Conservation (phyloP, 2,888 invertebrate species). For the Branchellion lobata region DNA sequence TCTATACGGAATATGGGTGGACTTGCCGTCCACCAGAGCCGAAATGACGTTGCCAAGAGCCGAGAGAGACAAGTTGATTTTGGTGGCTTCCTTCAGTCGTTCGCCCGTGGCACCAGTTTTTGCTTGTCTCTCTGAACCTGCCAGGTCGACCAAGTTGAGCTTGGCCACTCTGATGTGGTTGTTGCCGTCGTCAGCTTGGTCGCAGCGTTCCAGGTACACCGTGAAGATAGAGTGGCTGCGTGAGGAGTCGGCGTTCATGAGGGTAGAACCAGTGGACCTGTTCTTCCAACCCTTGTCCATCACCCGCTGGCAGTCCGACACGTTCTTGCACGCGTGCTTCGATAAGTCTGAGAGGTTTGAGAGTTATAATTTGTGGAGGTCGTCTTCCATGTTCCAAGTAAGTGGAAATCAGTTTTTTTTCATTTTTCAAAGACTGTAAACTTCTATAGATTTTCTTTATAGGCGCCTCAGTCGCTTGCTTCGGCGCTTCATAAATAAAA, state of each 20-base stretch:
- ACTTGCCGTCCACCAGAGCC: slow-evolving; percentile 78
- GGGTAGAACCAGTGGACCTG: slow-evolving; percentile 78
- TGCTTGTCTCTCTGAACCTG: slow-evolving; percentile 81
- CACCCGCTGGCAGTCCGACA: slow-evolving; percentile 74
- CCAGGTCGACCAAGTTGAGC: slow-evolving; percentile 82
- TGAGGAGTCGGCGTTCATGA: slow-evolving; percentile 82
- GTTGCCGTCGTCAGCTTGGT: slow-evolving; percentile 64
- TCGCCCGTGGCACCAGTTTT: slow-evolving; percentile 81
- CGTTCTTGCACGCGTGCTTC: slow-evolving; percentile 76
- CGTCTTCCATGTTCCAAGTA: no score
- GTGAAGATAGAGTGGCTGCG: slow-evolving; percentile 85
- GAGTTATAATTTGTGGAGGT: no score
- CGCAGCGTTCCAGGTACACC: slow-evolving; percentile 76
- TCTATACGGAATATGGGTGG: slow-evolving; percentile 76
- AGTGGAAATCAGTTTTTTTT: no score
- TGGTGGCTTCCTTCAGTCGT: slow-evolving; percentile 81
- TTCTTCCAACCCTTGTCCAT: slow-evolving; percentile 77
- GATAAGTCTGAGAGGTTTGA: slow-evolving; percentile 72
- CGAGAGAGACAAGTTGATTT: slow-evolving; percentile 82
- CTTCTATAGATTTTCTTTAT: no score
- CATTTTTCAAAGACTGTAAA: no score
- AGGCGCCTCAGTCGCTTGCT: not conserved
- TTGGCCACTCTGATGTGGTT: slow-evolving; percentile 72
- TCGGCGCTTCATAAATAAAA: no score
- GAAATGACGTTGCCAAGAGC: slow-evolving; percentile 87